A percentile compares a stretch with the other conserved stretches of the same genome.
phyloP scores from a whole-genome alignment of 1,140 invertebrate genomes.

The Atta colombica region DNA sequence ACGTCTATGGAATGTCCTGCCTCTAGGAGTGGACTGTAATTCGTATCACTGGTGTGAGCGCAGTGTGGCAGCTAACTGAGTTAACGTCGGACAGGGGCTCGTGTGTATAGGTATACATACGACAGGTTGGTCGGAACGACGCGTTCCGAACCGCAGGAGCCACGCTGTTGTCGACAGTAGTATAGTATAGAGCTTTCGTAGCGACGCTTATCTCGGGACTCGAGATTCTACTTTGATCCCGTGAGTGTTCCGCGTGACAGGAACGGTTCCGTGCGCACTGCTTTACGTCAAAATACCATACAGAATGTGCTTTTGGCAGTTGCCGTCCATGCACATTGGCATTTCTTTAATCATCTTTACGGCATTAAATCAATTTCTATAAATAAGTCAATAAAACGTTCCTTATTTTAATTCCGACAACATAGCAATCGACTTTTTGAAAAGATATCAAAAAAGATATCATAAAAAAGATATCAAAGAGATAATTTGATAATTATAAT shows the following conservation, averaged over 20 bases:
- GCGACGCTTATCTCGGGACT: background rate
- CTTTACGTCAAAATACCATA: slow-evolving; percentile 13
- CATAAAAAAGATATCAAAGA: background rate
- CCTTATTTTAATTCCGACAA: background rate
- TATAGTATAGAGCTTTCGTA: slow-evolving; percentile 56
- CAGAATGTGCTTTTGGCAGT: background rate
- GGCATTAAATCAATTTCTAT: background rate
- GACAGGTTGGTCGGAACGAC: slow-evolving; percentile 5
- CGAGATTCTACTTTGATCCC: slow-evolving; percentile 48
- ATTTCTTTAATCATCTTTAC: slow-evolving; percentile 12
- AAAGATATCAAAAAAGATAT: background rate
- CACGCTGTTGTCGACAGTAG: slow-evolving; percentile 39
- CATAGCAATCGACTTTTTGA: background rate
- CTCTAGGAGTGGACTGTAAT: slow-evolving; percentile 59
- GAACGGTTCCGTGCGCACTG: background rate
- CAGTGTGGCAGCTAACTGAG: slow-evolving; percentile 68
- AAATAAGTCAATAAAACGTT: background rate
- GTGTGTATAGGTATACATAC: slow-evolving; percentile 41
- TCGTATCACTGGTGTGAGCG: slow-evolving; percentile 69
- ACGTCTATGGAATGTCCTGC: slow-evolving; percentile 65
- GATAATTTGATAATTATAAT: slow-evolving; percentile 1
- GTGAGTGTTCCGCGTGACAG: slow-evolving; percentile 20
- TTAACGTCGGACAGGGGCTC: slow-evolving; percentile 56
- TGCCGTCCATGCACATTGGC: background rate
- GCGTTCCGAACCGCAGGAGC: slow-evolving; percentile 48